These are phyloP conservation scores for Apaloderma vittatum DNA, from an alignment of 2,113 vertebrate species.

Conservation along the genomic window DNA sequence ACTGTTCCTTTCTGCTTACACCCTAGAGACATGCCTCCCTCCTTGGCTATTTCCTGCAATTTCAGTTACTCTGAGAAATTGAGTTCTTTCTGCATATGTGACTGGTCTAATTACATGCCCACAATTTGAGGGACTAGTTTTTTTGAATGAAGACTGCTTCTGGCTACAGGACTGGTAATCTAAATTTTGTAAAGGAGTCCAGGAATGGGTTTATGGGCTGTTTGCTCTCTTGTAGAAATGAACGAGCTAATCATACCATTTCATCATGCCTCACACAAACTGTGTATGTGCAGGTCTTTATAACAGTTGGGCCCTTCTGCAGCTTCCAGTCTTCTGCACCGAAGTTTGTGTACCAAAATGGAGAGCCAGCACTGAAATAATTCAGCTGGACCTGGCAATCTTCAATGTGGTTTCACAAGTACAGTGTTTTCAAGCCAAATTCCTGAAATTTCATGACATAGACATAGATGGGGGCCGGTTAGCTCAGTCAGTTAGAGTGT, in stretches of 20 bases:
- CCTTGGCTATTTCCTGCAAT: not conserved
- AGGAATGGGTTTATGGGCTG: not conserved
- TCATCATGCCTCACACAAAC: not conserved
- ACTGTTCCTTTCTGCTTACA: not conserved
- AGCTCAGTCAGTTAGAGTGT: too few species aligned
- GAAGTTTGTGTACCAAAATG: not conserved
- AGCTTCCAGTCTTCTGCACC: not conserved
- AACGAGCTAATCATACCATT: not conserved
- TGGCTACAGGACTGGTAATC: not conserved
- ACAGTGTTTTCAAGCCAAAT: not conserved
- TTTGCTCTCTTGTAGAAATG: not conserved
- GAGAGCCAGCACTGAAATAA: not conserved
- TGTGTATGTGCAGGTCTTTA: not conserved
- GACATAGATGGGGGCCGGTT: too few species aligned
- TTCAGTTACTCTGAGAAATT: not conserved
- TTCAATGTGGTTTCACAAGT: not conserved
- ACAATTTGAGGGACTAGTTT: not conserved
- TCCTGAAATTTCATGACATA: not conserved
- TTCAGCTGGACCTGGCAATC: not conserved
- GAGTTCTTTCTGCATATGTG: not conserved
- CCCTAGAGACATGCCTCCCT: not conserved
- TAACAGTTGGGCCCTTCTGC: not conserved
- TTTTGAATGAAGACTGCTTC: not conserved
- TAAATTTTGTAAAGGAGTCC: not conserved
- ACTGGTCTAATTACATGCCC: not conserved